Evolutionary conservation across 92 coral and sea anemone species (phyloP).

Genomic region (Virgularia gustaviana): DNA sequence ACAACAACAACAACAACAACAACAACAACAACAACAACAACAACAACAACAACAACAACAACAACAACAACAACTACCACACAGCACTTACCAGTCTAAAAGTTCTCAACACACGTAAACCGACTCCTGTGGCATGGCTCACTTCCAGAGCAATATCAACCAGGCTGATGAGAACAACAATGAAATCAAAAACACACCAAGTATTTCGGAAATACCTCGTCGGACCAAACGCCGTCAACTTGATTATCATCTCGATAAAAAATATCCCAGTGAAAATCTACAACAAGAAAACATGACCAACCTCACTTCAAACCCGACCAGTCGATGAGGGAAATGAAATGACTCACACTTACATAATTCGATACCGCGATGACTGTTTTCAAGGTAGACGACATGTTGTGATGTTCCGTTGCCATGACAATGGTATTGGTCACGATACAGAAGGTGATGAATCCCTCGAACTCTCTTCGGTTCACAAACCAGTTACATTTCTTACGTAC

Average conservation of each 20-base stretch:
- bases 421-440: conserved; percentile 80
- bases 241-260: conserved; percentile 80
- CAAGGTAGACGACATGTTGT: conserved; percentile 68
- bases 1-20: too few relatives aligned
- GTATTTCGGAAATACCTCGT: conserved; percentile 57
- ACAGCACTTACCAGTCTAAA: conserved; percentile 69
- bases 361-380: conserved; percentile 59
- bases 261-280: conserved; percentile 78
- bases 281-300: background rate
- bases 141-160: conserved; percentile 68
- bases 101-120: conserved; percentile 73
- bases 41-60: background rate
- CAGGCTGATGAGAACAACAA: conserved; percentile 75
- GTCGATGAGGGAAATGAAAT: background rate
- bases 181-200: conserved; percentile 84
- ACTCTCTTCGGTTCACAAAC: conserved; percentile 54
- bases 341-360: conserved; percentile 60
- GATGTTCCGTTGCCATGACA: conserved; percentile 79
- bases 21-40: too few relatives aligned
- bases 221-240: conserved; percentile 66
- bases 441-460: conserved; percentile 68
- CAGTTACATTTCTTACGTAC: conserved; percentile 41
- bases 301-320: background rate
- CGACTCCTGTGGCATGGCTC: conserved; percentile 54
- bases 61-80: background rate